Base-by-base conservation (phyloP, 1,140 invertebrate species). In the Matsumurasca onukii region DNA sequence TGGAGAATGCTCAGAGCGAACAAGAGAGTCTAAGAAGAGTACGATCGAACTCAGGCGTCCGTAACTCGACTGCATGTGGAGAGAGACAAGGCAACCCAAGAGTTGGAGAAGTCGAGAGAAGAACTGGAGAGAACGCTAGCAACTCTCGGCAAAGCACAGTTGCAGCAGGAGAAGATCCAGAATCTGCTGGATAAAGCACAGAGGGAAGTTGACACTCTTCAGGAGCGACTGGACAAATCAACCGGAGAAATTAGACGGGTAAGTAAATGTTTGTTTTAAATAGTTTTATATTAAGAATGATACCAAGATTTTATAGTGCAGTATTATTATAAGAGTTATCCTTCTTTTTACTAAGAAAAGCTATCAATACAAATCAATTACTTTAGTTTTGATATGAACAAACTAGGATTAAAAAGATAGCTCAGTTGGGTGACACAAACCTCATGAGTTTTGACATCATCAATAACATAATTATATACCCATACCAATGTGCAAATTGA, bases 1-100 rank as follows among this genome's bases (percentile, higher is more conserved):
- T 97, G 74, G 95, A 97, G 82, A 97, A 97, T 81, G 93, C 94
- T 76, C 93, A 96, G 82, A 91, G 90, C 65, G 94, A 97, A 81
- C 92, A 94, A 76, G 93, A 96, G 75, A 95, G 91, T 77, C 80
- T 97, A 63, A 91, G 94, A 96, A 75, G 94, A 97, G 80, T 90
- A 94, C 76, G 94, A 95, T 76, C 85, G 92, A 64, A 83, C 89
- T 17, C 89, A 91, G 76, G 82, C 87, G 0, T 84, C 87, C 5
- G 87, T 92, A 48, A 89, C 90, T 57, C 86, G 93, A 64, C 82
- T 94, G 68, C 92, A 94, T 77, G 89, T 90, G 20, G 94, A 97
- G 80, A 85, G 92, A 63, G 94, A 97, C 76, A 90, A 92, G 78
- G 91, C 92, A 17, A 84, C 89, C 55, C 86, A 84, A 0, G 94